Conservation (phyloP, 2,888 invertebrate species). For the Rambutsinella grinnellia region DNA sequence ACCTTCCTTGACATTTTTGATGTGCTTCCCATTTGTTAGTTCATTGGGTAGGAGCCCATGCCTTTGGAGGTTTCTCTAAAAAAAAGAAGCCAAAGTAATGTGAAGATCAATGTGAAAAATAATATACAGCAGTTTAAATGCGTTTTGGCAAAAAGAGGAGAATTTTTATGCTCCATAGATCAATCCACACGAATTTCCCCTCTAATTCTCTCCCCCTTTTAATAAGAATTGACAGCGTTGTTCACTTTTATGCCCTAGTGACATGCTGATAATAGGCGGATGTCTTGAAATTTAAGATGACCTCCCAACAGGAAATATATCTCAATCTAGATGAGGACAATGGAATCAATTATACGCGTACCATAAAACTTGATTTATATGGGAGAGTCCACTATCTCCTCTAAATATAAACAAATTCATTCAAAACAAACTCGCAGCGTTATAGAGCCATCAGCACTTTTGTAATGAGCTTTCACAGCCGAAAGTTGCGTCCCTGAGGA, state of each 20-base stretch:
- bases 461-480: neutral
- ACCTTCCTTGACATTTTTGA: slow-evolving; percentile 26
- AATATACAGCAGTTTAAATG: too few species aligned
- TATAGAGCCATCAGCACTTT: slow-evolving; percentile 12
- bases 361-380: neutral
- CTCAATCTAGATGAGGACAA: too few species aligned
- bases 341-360: too few species aligned
- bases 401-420: neutral
- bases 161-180: slow-evolving; percentile 17
- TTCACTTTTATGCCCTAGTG: too few species aligned
- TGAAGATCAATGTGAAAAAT: too few species aligned
- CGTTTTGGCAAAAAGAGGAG: too few species aligned
- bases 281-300: too few species aligned
- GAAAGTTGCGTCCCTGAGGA: neutral
- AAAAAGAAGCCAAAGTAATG: too few species aligned
- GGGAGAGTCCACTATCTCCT: neutral
- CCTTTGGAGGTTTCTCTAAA: too few species aligned
- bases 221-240: slow-evolving; percentile 19
- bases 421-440: neutral
- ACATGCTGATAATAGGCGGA: too few species aligned
- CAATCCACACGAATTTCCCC: slow-evolving; percentile 7
- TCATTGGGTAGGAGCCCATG: too few species aligned
- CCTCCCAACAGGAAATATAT: too few species aligned
- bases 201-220: slow-evolving; percentile 21
- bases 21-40: slow-evolving; percentile 26